Conservation (phyloP, 2,113 vertebrate species). For the Corythoichthys intestinalis region DNA sequence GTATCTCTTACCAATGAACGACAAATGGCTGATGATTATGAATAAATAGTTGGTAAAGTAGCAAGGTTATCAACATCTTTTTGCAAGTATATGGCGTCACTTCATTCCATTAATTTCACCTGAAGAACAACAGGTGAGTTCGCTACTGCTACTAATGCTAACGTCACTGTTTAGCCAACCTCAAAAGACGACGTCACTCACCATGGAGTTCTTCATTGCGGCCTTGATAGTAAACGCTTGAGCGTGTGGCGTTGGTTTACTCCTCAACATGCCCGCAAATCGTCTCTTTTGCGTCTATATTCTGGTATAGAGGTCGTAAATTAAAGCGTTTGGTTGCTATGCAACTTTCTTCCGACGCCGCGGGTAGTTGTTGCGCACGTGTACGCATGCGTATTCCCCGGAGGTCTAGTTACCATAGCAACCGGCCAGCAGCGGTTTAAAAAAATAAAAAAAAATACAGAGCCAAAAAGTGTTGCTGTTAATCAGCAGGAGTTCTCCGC, state of each 20-base stretch:
- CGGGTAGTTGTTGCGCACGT: conserved; percentile 41
- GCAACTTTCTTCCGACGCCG: conserved; percentile 50
- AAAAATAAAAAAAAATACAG: not conserved
- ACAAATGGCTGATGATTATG: too few relatives aligned
- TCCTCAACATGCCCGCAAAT: conserved; percentile 25
- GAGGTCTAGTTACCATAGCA: conserved; percentile 32
- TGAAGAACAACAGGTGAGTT: not conserved
- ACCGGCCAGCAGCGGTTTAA: conserved; percentile 10
- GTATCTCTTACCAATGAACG: too few relatives aligned
- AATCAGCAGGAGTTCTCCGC: not conserved
- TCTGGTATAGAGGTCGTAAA: not conserved
- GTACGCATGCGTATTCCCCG: not conserved
- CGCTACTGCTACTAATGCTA: not conserved
- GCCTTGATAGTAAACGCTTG: conserved; percentile 66
- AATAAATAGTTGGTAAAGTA: too few relatives aligned
- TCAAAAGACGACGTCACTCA: conserved; percentile 45
- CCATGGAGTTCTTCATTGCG: conserved; percentile 67
- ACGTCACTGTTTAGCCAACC: not conserved
- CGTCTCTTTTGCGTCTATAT: not conserved
- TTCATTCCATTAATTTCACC: not conserved
- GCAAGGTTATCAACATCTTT: not conserved
- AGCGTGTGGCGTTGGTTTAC: conserved; percentile 30
- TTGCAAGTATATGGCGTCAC: not conserved
- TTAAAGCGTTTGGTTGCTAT: conserved; percentile 45
- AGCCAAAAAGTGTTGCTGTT: not conserved